Percentiles rank a stretch among this genome's conserved stretches.
Conservation (phyloP, 2,888 invertebrate species). For the Subacronicta megacephala region DNA sequence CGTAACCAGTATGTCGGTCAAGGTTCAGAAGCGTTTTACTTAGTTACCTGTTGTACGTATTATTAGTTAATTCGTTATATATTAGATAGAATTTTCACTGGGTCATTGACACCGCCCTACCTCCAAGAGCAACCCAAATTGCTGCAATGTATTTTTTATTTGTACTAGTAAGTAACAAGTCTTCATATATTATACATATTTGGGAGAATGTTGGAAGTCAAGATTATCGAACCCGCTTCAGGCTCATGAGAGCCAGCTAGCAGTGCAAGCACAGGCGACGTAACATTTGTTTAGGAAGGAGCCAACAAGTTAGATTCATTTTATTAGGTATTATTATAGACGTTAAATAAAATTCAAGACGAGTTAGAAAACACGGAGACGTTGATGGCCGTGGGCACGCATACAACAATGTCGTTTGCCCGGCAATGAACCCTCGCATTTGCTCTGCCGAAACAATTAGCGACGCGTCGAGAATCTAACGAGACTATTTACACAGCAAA, state of each 20-base stretch:
- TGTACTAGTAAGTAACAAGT: too few species aligned
- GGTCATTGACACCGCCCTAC: not conserved
- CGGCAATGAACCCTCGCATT: slow-evolving; percentile 87
- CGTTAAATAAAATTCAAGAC: slow-evolving; percentile 22
- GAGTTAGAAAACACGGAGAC: slow-evolving; percentile 49
- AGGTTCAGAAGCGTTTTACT: slow-evolving; percentile 49
- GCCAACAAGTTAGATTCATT: not conserved
- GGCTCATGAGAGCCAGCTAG: too few species aligned
- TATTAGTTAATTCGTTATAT: not conserved
- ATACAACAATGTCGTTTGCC: slow-evolving; percentile 76
- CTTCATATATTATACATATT: too few species aligned
- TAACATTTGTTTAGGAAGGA: too few species aligned
- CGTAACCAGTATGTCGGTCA: slow-evolving; percentile 39
- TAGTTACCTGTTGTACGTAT: slow-evolving; percentile 15
- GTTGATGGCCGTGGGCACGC: slow-evolving; percentile 65
- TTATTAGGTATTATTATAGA: slow-evolving; percentile 4
- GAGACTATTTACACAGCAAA: slow-evolving; percentile 68
- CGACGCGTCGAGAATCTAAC: slow-evolving; percentile 76
- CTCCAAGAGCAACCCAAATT: not conserved
- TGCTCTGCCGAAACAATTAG: slow-evolving; percentile 87
- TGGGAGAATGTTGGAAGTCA: not conserved
- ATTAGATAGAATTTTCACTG: not conserved
- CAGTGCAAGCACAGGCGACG: too few species aligned
- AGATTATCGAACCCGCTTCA: not conserved
- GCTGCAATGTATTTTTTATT: too few species aligned